Evolutionary conservation across 2,888 invertebrate species (phyloP).

Genomic region (Drosophila sordidapex): DNA sequence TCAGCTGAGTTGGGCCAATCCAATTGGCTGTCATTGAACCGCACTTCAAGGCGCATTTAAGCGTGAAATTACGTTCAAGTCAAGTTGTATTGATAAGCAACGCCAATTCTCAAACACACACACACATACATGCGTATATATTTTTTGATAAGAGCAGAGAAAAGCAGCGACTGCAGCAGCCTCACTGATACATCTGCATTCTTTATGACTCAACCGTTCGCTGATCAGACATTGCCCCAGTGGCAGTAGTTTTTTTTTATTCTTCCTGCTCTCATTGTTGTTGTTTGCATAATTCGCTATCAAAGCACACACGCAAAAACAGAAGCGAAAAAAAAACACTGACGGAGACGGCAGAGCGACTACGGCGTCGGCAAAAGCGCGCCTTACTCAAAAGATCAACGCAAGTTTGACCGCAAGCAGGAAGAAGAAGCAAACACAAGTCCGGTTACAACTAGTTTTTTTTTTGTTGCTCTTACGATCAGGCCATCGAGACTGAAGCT

Average conservation of each 20-base stretch:
- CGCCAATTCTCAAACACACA: conserved; percentile 8
- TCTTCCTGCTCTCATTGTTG: conserved; percentile 9
- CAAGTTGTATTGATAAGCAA: conserved; percentile 27
- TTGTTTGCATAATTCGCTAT: conserved; percentile 42
- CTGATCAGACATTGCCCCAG: conserved; percentile 47
- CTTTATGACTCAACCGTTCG: conserved; percentile 34
- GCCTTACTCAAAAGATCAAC: conserved; percentile 37
- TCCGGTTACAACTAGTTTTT: conserved; percentile 51
- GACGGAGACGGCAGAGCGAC: neutral
- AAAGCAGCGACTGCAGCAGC: conserved; percentile 8
- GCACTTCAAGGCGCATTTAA: conserved; percentile 52
- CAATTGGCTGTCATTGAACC: conserved; percentile 67
- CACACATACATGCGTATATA: conserved; percentile 1
- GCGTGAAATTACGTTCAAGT: conserved; percentile 40
- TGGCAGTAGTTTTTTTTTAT: conserved; percentile 9
- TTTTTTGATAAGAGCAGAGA: conserved; percentile 37
- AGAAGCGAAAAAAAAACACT: conserved; percentile 12
- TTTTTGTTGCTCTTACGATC: conserved; percentile 3
- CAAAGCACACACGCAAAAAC: conserved; percentile 20
- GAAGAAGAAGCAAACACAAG: conserved; percentile 14
- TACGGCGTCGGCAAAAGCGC: conserved; percentile 6
- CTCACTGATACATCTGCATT: conserved; percentile 6
- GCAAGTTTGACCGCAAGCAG: conserved; percentile 29
- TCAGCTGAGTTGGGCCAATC: conserved; percentile 9
- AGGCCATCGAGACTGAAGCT: conserved; percentile 32